Evolutionary conservation across 2,888 invertebrate species (phyloP), one percentile per base, ranked within the genome.

Genomic region (Pachydiplax longipennis): DNA sequence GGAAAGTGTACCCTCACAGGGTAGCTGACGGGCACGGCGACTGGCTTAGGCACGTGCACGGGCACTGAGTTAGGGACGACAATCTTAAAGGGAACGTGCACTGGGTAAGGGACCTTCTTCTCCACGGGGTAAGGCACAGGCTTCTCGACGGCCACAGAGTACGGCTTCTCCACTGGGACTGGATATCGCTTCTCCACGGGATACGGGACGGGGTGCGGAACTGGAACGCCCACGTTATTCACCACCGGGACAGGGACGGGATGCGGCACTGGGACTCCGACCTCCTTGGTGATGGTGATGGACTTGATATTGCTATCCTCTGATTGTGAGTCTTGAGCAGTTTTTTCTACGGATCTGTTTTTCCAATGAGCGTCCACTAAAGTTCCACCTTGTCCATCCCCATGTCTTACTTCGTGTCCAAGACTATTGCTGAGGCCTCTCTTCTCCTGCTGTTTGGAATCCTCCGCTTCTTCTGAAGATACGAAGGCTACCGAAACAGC

Each of bases 1-100:
- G 93, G 92, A n/a, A 93, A 93, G 25, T 92, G 93, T 48, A 94
- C 95, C 92, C 95, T 95, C 1, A 95, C 95, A 6, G 90, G 91
- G 6, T 83, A 35, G 58, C 83, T 73, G 40, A 91, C 91, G 8
- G 40, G 40, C 40, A 40, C 40, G 40, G 40, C 40, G 40, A 40
- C n/a, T n/a, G n/a, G n/a, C n/a, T n/a, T n/a, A n/a, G n/a, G n/a
- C n/a, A n/a, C n/a, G n/a, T n/a, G n/a, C n/a, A n/a, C n/a, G n/a
- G n/a, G n/a, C n/a, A n/a, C n/a, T n/a, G n/a, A n/a, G n/a, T n/a
- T n/a, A n/a, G n/a, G n/a, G n/a, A n/a, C n/a, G n/a, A n/a, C n/a
- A n/a, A n/a, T n/a, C n/a, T n/a, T n/a, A n/a, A n/a, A n/a, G n/a
- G n/a, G n/a, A n/a, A n/a, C n/a, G n/a, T n/a, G n/a, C n/a, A n/a